These are phyloP conservation scores for Heliconius hewitsoni DNA, from an alignment of 1,140 invertebrate species.

Conservation along the genomic window DNA sequence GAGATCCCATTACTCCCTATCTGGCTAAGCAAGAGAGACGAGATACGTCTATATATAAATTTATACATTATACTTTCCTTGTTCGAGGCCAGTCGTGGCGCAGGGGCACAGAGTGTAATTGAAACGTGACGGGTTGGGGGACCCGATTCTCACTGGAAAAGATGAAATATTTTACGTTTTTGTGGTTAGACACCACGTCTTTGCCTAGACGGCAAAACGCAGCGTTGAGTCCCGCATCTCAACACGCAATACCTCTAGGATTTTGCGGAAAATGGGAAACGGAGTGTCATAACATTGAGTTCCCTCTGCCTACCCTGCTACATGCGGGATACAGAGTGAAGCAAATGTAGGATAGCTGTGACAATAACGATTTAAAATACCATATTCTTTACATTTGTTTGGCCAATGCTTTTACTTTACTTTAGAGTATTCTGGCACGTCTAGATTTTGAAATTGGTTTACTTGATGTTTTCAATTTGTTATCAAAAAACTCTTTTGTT, in stretches of 20 bases:
- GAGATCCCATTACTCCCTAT: too few relatives aligned
- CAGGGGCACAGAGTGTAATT: too few relatives aligned
- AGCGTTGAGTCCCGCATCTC: too few relatives aligned
- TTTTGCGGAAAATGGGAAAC: neutral
- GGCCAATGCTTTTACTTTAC: neutral
- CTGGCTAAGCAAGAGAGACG: too few relatives aligned
- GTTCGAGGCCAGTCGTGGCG: too few relatives aligned
- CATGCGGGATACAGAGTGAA: neutral
- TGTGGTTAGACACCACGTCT: too few relatives aligned
- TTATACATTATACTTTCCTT: too few relatives aligned
- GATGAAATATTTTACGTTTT: neutral
- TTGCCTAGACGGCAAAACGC: too few relatives aligned
- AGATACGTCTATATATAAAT: too few relatives aligned
- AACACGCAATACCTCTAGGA: neutral
- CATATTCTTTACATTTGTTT: neutral
- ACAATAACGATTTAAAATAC: too few relatives aligned
- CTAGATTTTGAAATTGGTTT: neutral
- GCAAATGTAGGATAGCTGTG: neutral
- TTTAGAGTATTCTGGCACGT: neutral
- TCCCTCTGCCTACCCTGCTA: neutral
- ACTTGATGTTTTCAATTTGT: neutral
- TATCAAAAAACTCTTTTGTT: conserved; percentile 8
- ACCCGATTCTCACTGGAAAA: too few relatives aligned
- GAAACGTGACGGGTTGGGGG: too few relatives aligned
- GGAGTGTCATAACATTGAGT: neutral